A percentile compares a stretch with the other conserved stretches of the same genome.
Evolutionary conservation across 2,888 invertebrate genomes (phyloP).

Genomic region (Tachina fera): DNA sequence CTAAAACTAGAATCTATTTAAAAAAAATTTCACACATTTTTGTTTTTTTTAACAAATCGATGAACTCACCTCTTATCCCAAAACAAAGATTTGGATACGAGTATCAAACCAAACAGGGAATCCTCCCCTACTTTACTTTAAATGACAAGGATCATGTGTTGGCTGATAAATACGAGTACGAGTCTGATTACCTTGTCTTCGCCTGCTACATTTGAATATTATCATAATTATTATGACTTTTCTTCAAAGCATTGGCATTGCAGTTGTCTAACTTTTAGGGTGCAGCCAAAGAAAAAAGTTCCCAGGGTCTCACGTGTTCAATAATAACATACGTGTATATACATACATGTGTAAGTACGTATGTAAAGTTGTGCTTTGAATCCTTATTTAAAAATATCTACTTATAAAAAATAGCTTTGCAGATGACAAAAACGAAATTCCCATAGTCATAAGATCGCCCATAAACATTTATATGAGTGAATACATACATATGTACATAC

Average conservation of each 20-base stretch:
- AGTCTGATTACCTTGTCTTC: slow-evolving; percentile 59
- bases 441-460: slow-evolving; percentile 66
- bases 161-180: neutral
- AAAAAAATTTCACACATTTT: slow-evolving; percentile 65
- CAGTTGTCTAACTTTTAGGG: slow-evolving; percentile 51
- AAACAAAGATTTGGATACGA: neutral
- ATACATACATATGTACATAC: neutral
- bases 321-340: too few species aligned
- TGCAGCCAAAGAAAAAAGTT: slow-evolving; percentile 59
- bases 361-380: slow-evolving; percentile 32
- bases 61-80: slow-evolving; percentile 47
- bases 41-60: slow-evolving; percentile 40
- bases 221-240: slow-evolving; percentile 71
- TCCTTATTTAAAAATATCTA: slow-evolving; percentile 42
- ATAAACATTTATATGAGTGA: slow-evolving; percentile 39
- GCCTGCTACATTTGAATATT: slow-evolving; percentile 53
- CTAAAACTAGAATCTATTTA: slow-evolving; percentile 8
- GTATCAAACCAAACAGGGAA: slow-evolving; percentile 2
- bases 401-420: slow-evolving; percentile 36
- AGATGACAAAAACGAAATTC: slow-evolving; percentile 63
- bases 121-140: slow-evolving; percentile 27
- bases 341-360: neutral
- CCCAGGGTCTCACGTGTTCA: slow-evolving; percentile 66
- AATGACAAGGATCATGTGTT: slow-evolving; percentile 51
- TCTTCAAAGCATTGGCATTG: slow-evolving; percentile 31